Conservation (phyloP, 2,113 vertebrate genomes). For the Pseudopipra pipra region DNA sequence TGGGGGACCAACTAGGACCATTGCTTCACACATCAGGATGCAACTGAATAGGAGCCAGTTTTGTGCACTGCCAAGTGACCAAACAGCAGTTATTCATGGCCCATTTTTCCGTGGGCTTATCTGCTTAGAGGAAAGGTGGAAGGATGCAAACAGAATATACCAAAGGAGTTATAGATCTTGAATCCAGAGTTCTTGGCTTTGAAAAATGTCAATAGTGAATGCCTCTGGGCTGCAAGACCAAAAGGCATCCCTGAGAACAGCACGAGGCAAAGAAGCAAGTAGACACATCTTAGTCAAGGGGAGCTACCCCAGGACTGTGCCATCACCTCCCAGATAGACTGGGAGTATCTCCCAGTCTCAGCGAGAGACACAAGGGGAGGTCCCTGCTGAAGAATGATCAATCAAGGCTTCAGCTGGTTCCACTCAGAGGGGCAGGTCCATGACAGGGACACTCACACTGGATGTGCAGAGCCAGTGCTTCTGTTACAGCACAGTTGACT, state of each 20-base stretch:
- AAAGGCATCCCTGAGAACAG: not conserved
- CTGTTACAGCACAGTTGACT: not conserved
- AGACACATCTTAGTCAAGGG: not conserved
- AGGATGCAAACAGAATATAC: not conserved
- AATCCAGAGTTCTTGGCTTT: not conserved
- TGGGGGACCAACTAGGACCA: not conserved
- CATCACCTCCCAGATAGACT: not conserved
- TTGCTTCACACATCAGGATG: not conserved
- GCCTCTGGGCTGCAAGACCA: not conserved
- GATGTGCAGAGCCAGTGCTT: not conserved
- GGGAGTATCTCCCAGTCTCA: not conserved
- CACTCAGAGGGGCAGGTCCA: fast-evolving
- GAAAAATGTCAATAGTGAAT: not conserved
- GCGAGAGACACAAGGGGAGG: not conserved
- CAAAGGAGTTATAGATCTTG: not conserved
- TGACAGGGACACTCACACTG: fast-evolving
- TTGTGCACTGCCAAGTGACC: not conserved
- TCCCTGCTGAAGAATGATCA: not conserved
- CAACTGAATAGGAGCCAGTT: not conserved
- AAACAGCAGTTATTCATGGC: not conserved
- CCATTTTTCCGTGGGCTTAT: not conserved
- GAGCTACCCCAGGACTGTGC: not conserved
- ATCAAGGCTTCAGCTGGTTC: not conserved
- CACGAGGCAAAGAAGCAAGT: not conserved
- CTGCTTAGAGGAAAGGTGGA: not conserved